phyloP scores from a whole-genome alignment of 1,140 invertebrate species.

The Saccostrea cuccullata region DNA sequence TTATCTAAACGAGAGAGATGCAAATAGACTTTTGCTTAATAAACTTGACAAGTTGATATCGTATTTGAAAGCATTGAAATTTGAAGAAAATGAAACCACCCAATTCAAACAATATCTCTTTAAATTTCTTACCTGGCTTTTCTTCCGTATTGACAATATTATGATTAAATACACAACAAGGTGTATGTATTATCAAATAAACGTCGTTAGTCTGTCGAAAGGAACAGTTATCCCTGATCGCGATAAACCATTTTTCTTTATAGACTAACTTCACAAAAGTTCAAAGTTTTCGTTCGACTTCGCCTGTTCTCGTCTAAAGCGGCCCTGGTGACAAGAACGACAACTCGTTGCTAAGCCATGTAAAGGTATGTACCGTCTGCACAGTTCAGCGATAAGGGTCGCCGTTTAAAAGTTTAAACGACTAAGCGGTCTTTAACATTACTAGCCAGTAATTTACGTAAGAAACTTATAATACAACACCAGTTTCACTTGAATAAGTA shows the following conservation, averaged over 20 bases:
- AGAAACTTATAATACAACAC: too few relatives aligned
- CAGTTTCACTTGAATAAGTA: too few relatives aligned
- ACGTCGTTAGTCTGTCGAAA: background rate
- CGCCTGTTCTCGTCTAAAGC: slow-evolving; percentile 12
- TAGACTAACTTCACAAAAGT: slow-evolving; percentile 24
- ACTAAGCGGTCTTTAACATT: background rate
- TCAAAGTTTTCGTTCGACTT: slow-evolving; percentile 37
- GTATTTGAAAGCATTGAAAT: slow-evolving; percentile 30
- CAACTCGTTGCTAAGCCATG: slow-evolving; percentile 25
- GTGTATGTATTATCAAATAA: slow-evolving; percentile 22
- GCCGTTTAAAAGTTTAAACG: background rate
- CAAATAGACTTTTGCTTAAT: background rate
- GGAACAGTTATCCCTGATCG: slow-evolving; percentile 15
- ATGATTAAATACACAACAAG: slow-evolving; percentile 33
- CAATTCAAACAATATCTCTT: slow-evolving; percentile 19
- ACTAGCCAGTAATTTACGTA: too few relatives aligned
- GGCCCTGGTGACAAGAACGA: slow-evolving; percentile 33
- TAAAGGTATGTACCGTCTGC: background rate
- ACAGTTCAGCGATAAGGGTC: background rate
- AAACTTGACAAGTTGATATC: slow-evolving; percentile 11
- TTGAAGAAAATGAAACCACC: slow-evolving; percentile 30
- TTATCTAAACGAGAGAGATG: background rate
- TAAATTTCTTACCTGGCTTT: slow-evolving; percentile 27
- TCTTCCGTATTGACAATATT: slow-evolving; percentile 27
- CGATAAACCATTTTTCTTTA: slow-evolving; percentile 38